Base-by-base conservation (phyloP, 2,113 vertebrate genomes). In the Tachysurus vachellii region DNA sequence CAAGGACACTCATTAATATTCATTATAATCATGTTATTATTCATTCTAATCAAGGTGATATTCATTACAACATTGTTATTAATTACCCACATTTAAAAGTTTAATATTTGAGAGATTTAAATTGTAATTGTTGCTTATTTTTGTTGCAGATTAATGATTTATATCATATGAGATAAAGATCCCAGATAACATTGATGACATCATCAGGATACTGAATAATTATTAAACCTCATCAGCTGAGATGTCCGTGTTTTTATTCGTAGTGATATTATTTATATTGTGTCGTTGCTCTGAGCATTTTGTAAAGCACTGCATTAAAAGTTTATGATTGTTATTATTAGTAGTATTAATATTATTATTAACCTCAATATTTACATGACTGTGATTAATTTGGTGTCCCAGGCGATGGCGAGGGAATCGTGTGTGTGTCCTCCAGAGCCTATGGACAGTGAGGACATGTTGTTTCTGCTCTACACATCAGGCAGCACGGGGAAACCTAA, bases 401-500 rank as follows among this genome's bases (percentile, higher is more conserved):
- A 99, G 97, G 97, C 95, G 80, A 97, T 99, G 97, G 92, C 93
- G 76, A 94, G 90, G 42, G 96, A 96, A 90, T 89, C 94, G 14
- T 50, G 95, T 0, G 84, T 92, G 0, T 99, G 97, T 10, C 0
- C 89, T 16, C 94, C 97, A 4, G 97, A 97, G 89, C 93, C 95
- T 76, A 95, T 98, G 96, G 95, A 94, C 91, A 98, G 97, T 0
- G 97, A 99, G 88, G 97, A 98, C 42, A 61, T 93, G 80, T 94
- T 98, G 23, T 99, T 99, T 86, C 93, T 98, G 93, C 94, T 98
- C 23, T 98, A 98, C 21, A 98, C 97, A 0, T 98, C 97, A 0
- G 97, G 97, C 56, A 98, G 97, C 89, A 99, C 97, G 0, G 97
- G 97, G 13, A 94, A 94, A 70, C 97, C 97, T 85, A 98, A 99